Base-by-base conservation (phyloP, 2,797 vertebrate genomes). In the Margarornis squamiger region DNA sequence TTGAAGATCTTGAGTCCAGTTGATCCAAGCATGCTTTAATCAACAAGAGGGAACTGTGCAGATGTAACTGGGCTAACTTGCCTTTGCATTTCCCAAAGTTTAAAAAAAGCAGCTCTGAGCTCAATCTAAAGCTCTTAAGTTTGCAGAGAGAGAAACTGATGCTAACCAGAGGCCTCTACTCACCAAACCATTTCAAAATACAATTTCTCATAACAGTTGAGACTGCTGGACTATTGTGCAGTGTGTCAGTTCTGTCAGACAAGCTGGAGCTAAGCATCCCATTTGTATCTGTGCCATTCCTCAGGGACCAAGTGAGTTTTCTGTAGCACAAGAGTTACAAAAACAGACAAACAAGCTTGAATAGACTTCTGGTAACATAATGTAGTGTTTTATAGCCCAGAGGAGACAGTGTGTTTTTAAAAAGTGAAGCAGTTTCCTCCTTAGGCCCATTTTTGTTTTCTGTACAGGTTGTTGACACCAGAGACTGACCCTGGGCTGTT, bases 281-380 rank as follows among this genome's bases (percentile, higher is more conserved):
- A 1, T 81, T 68, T 49, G 14, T 63, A 43, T 20, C 34, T 0
- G 2, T 93, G 90, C 80, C 73, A 58, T 79, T 86, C 70, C 73
- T 92, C 92, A 88, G 95, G 89, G 84, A 95, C 58, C 36, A 62
- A 51, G 54, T 29, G 54, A 51, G n/a, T 58, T 61, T 94, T 86
- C 70, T 67, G 61, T 86, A 92, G 83, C 70, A 30, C 24, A 36
- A 5, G 18, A 43, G 36, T 74, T 67, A 63, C 7, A 79, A 76
- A 73, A 46, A 2, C 7, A 75, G 2, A 49, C 29, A 66, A 65
- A 46, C 66, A 54, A 88, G 67, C 61, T 49, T 15, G 11, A 83
- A 43, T 1, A 76, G 43, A 66, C 7, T 70, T 86, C 57, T 58
- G 30, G 27, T 52, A 76, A 51, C 10, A 11, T 30, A 21, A 45